Evolutionary conservation across 35 echinoderm and acorn worm genomes (phyloP), one percentile per base, ranked within the genome.

Genomic region (Hemicentrotus pulcherrimus): DNA sequence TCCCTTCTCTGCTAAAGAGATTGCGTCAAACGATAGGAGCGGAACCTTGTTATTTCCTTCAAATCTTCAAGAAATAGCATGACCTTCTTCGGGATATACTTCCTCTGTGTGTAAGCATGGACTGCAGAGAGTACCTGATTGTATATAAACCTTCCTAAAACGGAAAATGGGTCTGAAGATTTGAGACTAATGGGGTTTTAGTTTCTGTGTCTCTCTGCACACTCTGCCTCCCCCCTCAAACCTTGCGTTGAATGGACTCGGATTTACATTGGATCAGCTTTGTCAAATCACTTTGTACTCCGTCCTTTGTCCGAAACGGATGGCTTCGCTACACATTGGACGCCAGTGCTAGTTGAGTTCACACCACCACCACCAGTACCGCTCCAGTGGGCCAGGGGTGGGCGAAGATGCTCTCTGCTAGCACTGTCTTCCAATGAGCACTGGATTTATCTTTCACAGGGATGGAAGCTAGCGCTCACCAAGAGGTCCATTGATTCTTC

Each of bases 201-300:
- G 61, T 70, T 78, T 78, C 22, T 78, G 65, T 78, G 22, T 4
- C 88, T 90, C 32, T 41, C 12, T 47, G 5, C 31, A 90, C 88
- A 90, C 88, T 90, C 88, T 32, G 32, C 88, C 46, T 33, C 32
- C 88, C 88, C 88, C 45, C 32, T 90, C 65, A 22, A 47, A 47
- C 11, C 19, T 4, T 90, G 88, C 46, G 3, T 32, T 90, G 32
- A 90, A 90, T 90, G 32, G 88, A 90, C 86, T 90, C 6, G 15
- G 32, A 90, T 45, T 33, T 33, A 33, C 32, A 90, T 78, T 90
- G 88, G 88, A 90, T 22, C 31, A 11, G 88, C 88, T 90, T 90
- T 90, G 32, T 90, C 31, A 28, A 90, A 33, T 47, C 88, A 90
- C 88, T 90, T 90, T 90, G 88, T 90, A 90, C 88, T 90, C 88